These are phyloP conservation scores for Phasia obesa DNA, from an alignment of 2,888 invertebrate genomes.

Conservation along the genomic window DNA sequence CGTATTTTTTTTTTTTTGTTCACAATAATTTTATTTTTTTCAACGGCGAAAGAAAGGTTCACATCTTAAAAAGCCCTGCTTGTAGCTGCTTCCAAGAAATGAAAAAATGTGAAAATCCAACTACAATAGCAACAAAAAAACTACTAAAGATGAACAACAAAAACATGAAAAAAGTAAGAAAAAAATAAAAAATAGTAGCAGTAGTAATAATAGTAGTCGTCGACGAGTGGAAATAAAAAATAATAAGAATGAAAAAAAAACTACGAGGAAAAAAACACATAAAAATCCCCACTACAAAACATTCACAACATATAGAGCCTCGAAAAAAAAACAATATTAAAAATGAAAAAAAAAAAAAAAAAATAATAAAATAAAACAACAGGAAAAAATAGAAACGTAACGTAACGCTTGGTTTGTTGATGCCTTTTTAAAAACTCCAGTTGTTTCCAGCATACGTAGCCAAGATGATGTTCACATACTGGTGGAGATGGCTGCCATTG, in stretches of 20 bases:
- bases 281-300: slow-evolving; percentile 71
- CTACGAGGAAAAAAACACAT: slow-evolving; percentile 56
- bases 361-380: slow-evolving; percentile 39
- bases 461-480: slow-evolving; percentile 69
- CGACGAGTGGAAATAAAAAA: slow-evolving; percentile 65
- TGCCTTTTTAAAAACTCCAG: slow-evolving; percentile 68
- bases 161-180: slow-evolving; percentile 22
- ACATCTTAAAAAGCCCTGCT: slow-evolving; percentile 73
- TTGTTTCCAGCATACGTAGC: slow-evolving; percentile 69
- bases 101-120: slow-evolving; percentile 75
- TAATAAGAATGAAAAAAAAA: slow-evolving; percentile 57
- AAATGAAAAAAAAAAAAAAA: slow-evolving; percentile 55
- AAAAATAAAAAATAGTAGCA: slow-evolving; percentile 37
- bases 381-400: slow-evolving; percentile 61
- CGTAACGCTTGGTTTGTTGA: slow-evolving; percentile 69
- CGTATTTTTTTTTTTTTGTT: slow-evolving; percentile 37
- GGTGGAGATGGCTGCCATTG: slow-evolving; percentile 58
- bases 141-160: slow-evolving; percentile 57
- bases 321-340: slow-evolving; percentile 61
- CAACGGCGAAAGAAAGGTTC: slow-evolving; percentile 75
- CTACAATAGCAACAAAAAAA: slow-evolving; percentile 61
- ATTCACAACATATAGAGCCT: slow-evolving; percentile 69
- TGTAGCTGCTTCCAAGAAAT: slow-evolving; percentile 73
- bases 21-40: slow-evolving; percentile 60
- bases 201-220: slow-evolving; percentile 67